Percentiles rank a stretch among this genome's conserved stretches.
These are phyloP conservation scores for Eptesicus fuscus DNA, from an alignment of 2,113 vertebrate genomes.

Conservation along the genomic window DNA sequence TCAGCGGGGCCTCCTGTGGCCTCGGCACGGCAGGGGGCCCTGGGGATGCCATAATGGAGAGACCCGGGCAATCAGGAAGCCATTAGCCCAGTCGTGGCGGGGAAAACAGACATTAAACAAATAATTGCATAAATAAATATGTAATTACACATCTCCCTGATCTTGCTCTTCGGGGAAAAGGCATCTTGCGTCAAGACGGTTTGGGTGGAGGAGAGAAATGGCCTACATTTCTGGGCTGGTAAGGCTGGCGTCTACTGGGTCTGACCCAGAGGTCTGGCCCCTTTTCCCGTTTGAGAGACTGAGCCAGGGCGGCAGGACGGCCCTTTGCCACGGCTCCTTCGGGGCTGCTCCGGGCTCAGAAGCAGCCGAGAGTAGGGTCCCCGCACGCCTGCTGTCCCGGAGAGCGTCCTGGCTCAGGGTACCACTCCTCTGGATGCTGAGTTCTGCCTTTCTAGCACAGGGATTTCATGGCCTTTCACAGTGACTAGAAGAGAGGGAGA, in stretches of 20 bases:
- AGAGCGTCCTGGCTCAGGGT: neutral
- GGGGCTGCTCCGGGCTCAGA: neutral
- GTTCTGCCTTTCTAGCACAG: conserved; percentile 73
- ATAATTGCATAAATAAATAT: conserved; percentile 23
- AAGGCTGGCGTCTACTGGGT: neutral
- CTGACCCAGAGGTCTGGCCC: neutral
- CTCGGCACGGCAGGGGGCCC: neutral
- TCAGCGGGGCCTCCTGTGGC: neutral
- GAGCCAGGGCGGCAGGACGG: neutral
- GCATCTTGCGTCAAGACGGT: neutral
- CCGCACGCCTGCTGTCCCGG: neutral
- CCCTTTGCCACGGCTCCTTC: neutral
- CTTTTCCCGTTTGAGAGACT: neutral
- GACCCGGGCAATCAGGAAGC: neutral
- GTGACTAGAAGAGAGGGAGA: conserved; percentile 66
- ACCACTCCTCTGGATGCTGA: neutral
- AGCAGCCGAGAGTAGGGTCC: neutral
- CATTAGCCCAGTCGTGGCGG: neutral
- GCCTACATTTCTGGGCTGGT: neutral
- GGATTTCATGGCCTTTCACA: conserved; percentile 76
- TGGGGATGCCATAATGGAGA: neutral
- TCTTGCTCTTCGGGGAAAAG: neutral
- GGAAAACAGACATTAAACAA: conserved; percentile 39
- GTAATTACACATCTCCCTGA: neutral
- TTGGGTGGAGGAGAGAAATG: neutral